Conservation (phyloP, 1,140 invertebrate species). For the Lysiphlebus fabarum region DNA sequence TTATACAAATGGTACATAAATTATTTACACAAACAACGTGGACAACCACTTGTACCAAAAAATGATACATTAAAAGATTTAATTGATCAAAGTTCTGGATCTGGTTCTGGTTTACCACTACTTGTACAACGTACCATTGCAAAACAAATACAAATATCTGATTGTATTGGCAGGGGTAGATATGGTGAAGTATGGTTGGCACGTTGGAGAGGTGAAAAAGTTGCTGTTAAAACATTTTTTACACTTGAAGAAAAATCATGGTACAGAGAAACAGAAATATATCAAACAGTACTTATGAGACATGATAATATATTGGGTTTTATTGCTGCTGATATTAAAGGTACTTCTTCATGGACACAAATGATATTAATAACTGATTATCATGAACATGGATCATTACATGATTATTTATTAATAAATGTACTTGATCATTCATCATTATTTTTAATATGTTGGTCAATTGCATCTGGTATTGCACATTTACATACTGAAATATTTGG, state of each 20-base stretch:
- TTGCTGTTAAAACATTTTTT: constrained; percentile 89
- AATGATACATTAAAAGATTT: constrained; percentile 64
- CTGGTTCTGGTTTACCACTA: constrained; percentile 85
- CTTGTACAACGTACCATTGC: constrained; percentile 93
- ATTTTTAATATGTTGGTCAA: constrained; percentile 68
- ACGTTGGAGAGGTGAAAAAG: constrained; percentile 78
- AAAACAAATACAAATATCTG: constrained; percentile 82
- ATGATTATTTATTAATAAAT: constrained; percentile 80
- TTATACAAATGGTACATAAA: constrained; percentile 50
- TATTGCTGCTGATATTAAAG: constrained; percentile 79
- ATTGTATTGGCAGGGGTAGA: constrained; percentile 85
- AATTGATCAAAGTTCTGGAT: constrained; percentile 82
- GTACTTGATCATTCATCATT: constrained; percentile 68
- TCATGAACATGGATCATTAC: constrained; percentile 83
- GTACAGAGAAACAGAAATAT: constrained; percentile 88
- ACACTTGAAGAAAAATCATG: constrained; percentile 85
- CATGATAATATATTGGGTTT: constrained; percentile 93
- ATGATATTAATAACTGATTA: constrained; percentile 88
- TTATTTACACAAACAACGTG: constrained; percentile 59
- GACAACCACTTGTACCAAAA: constrained; percentile 50
- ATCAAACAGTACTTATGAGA: constrained; percentile 85
- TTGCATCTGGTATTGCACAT: constrained; percentile 80
- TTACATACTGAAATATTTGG: constrained; percentile 91
- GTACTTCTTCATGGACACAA: constrained; percentile 68
- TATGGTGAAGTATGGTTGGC: constrained; percentile 89